Evolutionary conservation across 2,113 vertebrate genomes (phyloP).

Genomic region (Puntigrus tetrazona): DNA sequence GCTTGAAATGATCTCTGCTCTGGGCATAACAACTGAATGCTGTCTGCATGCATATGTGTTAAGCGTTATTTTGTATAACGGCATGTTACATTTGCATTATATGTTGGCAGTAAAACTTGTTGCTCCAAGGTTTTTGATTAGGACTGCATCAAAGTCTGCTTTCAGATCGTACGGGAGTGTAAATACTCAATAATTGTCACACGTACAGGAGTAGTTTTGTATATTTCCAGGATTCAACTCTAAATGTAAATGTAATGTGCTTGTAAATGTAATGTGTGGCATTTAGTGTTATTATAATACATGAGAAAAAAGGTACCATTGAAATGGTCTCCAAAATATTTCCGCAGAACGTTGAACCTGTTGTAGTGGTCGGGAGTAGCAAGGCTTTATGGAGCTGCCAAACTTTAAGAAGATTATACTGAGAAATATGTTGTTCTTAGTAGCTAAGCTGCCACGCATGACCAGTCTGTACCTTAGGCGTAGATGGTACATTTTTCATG

Average conservation of each 20-base stretch:
- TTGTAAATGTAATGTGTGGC: not conserved
- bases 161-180: not conserved
- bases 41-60: conserved; percentile 10
- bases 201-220: not conserved
- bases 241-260: no score
- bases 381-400: not conserved
- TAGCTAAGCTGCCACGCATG: conserved; percentile 72
- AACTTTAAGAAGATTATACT: conserved; percentile 62
- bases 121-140: not conserved
- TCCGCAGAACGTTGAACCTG: not conserved
- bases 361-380: not conserved
- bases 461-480: conserved; percentile 59
- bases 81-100: not conserved
- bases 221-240: not conserved
- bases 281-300: not conserved
- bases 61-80: not conserved
- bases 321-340: not conserved
- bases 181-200: not conserved
- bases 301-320: not conserved
- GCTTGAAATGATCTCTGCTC: conserved; percentile 41
- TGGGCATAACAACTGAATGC: conserved; percentile 51
- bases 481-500: conserved; percentile 50
- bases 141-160: not conserved
- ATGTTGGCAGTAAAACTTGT: not conserved
- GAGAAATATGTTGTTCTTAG: conserved; percentile 63